Evolutionary conservation across 2,113 vertebrate genomes (phyloP), one percentile per base, ranked within the genome.

Genomic region (Ammospiza caudacuta): DNA sequence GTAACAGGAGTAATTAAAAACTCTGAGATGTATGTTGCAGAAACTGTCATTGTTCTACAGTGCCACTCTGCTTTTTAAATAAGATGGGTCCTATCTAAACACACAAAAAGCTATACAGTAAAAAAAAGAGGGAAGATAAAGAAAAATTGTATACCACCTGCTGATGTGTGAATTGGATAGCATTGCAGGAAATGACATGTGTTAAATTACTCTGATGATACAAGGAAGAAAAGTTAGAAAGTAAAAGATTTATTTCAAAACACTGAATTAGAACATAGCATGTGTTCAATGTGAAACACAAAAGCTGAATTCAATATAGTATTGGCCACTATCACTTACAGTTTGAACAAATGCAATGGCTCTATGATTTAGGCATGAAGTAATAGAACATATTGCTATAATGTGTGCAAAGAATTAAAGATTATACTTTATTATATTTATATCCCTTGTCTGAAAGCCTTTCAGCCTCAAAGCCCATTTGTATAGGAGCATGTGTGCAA

Each of bases 111-210:
- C 57, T 88, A 41, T 47, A 89, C 49, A 84, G 54, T 68, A 66
- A 75, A 86, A 93, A 93, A 88, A n/a, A 19, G 64, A 79, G 52
- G 9, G 2, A 10, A 87, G 87, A 86, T 39, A 54, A 79, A 44
- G 54, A 95, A 93, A 93, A 96, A 95, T 35, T 90, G 49, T 87
- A 54, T 94, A 90, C 92, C 90, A 94, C 96, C 94, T 96, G 94
- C 96, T 92, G 93, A 90, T 93, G 95, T 95, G 96, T 96, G 96
- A 96, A 97, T 97, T 97, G 94, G 95, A 95, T 96, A 92, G 83
- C 90, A 68, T 66, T 79, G 90, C 92, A 92, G 93, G 93, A 93
- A 96, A 92, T 0, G 6, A 92, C 76, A 94, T 88, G 94, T 97
- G 95, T 95, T 96, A 93, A 96, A 96, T 96, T 94, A 81, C 83